Evolutionary conservation across 2,113 vertebrate species (phyloP).

Genomic region (Pungitius pungitius): DNA sequence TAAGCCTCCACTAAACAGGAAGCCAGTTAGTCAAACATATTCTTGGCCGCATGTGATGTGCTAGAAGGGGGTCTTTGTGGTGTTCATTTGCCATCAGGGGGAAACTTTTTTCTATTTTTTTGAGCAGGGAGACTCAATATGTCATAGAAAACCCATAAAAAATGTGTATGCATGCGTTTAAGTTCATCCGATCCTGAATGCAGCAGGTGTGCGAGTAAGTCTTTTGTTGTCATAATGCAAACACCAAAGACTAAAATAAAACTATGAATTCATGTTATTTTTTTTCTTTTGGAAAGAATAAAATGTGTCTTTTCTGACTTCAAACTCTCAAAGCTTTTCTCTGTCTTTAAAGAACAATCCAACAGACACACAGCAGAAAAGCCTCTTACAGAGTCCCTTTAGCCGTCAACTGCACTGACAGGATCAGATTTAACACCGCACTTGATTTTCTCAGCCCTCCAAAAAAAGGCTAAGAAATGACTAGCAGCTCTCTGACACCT

Average conservation of each 20-base stretch:
- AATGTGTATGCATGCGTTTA: background rate
- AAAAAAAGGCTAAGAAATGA: conserved; percentile 59
- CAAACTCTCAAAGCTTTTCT: conserved; percentile 45
- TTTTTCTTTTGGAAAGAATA: conserved; percentile 24
- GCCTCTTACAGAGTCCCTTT: conserved; percentile 68
- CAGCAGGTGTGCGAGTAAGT: conserved; percentile 35
- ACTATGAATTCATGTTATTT: conserved; percentile 36
- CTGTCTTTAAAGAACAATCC: conserved; percentile 37
- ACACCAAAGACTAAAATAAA: conserved; percentile 50
- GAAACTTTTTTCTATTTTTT: no score
- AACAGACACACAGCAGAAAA: conserved; percentile 63
- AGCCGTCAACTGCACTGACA: conserved; percentile 61
- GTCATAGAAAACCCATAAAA: conserved; percentile 1
- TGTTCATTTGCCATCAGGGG: background rate
- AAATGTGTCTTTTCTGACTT: conserved; percentile 28
- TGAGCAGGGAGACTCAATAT: background rate
- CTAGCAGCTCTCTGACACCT: conserved; percentile 42
- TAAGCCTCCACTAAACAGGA: conserved; percentile 2
- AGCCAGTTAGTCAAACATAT: conserved; percentile 6
- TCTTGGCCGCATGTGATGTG: background rate
- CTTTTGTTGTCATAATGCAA: conserved; percentile 47
- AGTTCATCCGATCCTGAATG: conserved; percentile 14
- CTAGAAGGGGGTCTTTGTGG: background rate
- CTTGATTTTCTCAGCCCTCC: conserved; percentile 64
- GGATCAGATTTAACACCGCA: conserved; percentile 70